These are phyloP conservation scores for Cyclura pinguis DNA, from an alignment of 2,797 vertebrate species.

Conservation along the genomic window DNA sequence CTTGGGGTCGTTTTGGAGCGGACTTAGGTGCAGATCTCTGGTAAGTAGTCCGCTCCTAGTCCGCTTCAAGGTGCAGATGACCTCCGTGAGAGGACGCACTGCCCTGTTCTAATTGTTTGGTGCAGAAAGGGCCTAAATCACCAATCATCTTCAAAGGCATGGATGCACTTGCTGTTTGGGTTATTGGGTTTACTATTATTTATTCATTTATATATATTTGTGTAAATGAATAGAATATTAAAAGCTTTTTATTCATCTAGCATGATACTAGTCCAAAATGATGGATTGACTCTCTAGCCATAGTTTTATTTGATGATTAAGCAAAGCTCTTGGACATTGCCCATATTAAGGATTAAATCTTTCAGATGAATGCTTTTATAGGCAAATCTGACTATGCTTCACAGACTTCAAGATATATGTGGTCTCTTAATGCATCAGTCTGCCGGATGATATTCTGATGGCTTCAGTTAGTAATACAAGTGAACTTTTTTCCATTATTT, in stretches of 20 bases:
- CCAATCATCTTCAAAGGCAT: background rate
- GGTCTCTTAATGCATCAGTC: too few species aligned
- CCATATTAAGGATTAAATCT: background rate
- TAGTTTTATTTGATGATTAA: constrained; percentile 9
- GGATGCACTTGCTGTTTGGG: background rate
- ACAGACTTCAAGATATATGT: background rate
- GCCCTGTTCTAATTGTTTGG: too few species aligned
- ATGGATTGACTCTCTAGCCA: background rate
- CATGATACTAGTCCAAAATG: background rate
- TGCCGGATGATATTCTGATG: background rate
- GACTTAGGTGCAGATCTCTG: too few species aligned
- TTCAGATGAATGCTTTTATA: constrained; percentile 28
- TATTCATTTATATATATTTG: background rate
- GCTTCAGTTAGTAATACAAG: background rate
- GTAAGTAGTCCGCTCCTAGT: too few species aligned
- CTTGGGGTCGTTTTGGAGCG: too few species aligned
- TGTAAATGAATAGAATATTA: too few species aligned
- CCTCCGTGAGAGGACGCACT: too few species aligned
- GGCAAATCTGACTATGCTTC: background rate
- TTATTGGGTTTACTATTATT: background rate
- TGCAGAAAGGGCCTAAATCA: too few species aligned
- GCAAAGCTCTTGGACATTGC: constrained; percentile 22
- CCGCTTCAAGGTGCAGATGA: too few species aligned
- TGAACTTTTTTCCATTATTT: background rate
- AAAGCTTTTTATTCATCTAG: background rate